These are phyloP conservation scores for Ganaspis sp. DNA, from an alignment of 1,140 invertebrate genomes.

Conservation along the genomic window DNA sequence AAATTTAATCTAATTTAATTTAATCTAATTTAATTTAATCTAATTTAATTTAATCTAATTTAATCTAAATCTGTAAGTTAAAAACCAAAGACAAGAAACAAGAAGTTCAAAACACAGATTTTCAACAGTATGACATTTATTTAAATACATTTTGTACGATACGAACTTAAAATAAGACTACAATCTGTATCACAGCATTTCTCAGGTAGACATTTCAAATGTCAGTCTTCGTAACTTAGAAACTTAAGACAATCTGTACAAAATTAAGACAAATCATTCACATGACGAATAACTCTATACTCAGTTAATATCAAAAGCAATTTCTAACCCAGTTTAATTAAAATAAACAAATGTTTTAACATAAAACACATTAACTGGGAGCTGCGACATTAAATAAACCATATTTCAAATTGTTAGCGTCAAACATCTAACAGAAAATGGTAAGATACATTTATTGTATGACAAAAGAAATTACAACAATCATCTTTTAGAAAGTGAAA, in stretches of 20 bases:
- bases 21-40: neutral
- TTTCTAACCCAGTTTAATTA: constrained; percentile 44
- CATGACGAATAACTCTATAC: constrained; percentile 27
- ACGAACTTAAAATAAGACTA: constrained; percentile 63
- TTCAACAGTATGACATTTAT: constrained; percentile 57
- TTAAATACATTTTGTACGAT: constrained; percentile 61
- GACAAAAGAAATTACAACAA: constrained; percentile 1
- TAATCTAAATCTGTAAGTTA: neutral
- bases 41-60: too few species aligned
- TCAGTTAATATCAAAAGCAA: constrained; percentile 21
- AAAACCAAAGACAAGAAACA: neutral
- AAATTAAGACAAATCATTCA: constrained; percentile 24
- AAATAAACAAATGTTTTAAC: constrained; percentile 52
- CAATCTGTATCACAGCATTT: constrained; percentile 71
- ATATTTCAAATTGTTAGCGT: constrained; percentile 65
- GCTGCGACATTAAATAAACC: constrained; percentile 40
- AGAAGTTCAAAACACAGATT: constrained; percentile 15
- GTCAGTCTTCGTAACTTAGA: constrained; percentile 64
- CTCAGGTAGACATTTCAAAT: constrained; percentile 70
- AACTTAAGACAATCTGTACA: constrained; percentile 27
- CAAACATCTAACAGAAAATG: constrained; percentile 66
- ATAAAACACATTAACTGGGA: constrained; percentile 59
- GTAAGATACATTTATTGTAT: constrained; percentile 37
- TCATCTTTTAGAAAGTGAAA: constrained; percentile 7
- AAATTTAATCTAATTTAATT: neutral